A percentile compares a stretch with the other conserved stretches of the same genome.
Evolutionary conservation across 2,797 vertebrate genomes (phyloP).

Genomic region (Agapornis canus): DNA sequence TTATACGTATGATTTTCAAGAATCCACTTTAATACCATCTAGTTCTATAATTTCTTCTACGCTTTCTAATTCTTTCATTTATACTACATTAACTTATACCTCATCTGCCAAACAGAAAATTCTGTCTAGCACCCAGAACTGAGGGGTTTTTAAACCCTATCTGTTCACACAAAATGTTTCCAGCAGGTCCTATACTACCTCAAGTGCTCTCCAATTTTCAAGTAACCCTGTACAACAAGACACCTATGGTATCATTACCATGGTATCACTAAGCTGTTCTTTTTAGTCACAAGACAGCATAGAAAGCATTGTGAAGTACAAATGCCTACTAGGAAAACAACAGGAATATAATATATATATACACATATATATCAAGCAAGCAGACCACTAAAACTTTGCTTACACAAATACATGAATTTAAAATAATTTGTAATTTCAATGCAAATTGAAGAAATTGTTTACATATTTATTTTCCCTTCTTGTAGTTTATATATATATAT

Average conservation of each 20-base stretch:
- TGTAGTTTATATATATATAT: neutral
- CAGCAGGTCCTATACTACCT: neutral
- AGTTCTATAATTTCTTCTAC: neutral
- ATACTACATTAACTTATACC: neutral
- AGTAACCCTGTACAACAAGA: neutral
- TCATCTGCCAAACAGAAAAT: neutral
- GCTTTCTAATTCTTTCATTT: neutral
- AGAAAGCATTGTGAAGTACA: neutral
- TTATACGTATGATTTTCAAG: neutral
- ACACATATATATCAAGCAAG: neutral
- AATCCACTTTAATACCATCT: neutral
- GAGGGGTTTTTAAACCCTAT: neutral
- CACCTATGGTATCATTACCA: neutral
- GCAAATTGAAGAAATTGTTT: neutral
- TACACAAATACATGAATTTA: neutral
- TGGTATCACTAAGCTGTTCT: neutral
- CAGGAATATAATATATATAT: neutral
- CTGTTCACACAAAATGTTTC: neutral
- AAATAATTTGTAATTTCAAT: constrained; percentile 6
- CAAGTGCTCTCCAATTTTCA: neutral
- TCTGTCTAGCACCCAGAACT: neutral
- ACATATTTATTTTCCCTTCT: neutral
- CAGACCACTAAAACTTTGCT: neutral
- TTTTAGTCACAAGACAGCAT: neutral
- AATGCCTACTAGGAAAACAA: neutral